These are phyloP conservation scores for Tenthredo amoena DNA, from an alignment of 2,888 invertebrate genomes.

Conservation along the genomic window DNA sequence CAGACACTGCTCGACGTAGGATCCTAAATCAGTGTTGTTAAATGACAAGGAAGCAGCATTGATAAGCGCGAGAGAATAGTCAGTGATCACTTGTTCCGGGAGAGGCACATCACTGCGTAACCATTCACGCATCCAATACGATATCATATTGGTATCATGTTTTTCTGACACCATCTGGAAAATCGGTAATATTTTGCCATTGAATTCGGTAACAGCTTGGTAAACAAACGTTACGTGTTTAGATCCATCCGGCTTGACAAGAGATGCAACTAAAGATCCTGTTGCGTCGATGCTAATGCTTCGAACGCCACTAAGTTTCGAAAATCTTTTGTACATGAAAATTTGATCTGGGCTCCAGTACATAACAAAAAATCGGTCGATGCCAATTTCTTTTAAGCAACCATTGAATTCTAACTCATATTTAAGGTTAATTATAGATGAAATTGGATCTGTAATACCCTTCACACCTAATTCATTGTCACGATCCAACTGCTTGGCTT, in stretches of 20 bases:
- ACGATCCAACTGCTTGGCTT: background rate
- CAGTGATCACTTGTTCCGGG: conserved; percentile 53
- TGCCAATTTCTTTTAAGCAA: conserved; percentile 32
- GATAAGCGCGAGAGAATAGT: conserved; percentile 52
- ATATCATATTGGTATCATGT: conserved; percentile 52
- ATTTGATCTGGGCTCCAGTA: conserved; percentile 55
- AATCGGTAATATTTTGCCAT: conserved; percentile 52
- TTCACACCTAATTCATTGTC: conserved; percentile 15
- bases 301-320: background rate
- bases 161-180: conserved; percentile 53
- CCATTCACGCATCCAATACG: conserved; percentile 55
- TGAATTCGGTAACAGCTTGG: conserved; percentile 41
- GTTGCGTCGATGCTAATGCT: conserved; percentile 53
- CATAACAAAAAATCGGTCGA: conserved; percentile 52
- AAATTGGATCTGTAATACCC: conserved; percentile 10
- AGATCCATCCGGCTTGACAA: conserved; percentile 52
- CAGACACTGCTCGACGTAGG: conserved; percentile 39
- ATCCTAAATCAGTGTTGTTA: conserved; percentile 16
- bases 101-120: conserved; percentile 32
- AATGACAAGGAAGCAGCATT: conserved; percentile 49
- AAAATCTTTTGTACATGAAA: conserved; percentile 47
- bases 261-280: conserved; percentile 43
- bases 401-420: conserved; percentile 50
- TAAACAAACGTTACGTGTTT: conserved; percentile 44
- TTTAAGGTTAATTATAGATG: conserved; percentile 43